Percentiles rank a stretch among this genome's conserved stretches.
Conservation (phyloP, 2,797 vertebrate genomes). For the Adelosebastes latens region DNA sequence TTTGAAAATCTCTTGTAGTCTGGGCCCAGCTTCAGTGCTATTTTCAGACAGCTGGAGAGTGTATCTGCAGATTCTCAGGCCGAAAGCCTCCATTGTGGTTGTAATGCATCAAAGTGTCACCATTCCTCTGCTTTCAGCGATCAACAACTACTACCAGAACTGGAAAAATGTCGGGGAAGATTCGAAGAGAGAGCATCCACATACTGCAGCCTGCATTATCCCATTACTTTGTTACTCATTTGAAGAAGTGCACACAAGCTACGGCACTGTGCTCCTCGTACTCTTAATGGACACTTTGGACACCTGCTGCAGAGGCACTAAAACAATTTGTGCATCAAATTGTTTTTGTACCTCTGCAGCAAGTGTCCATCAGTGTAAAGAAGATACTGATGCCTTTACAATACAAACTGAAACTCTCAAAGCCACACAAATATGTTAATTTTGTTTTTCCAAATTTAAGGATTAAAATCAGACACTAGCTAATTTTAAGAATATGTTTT, state of each 20-base stretch:
- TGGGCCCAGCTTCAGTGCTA: not conserved
- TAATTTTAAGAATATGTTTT: not conserved
- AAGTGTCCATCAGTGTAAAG: not conserved
- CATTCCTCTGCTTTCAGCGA: not conserved
- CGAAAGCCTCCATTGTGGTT: not conserved
- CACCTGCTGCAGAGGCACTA: not conserved
- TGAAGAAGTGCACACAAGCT: not conserved
- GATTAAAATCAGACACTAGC: not conserved
- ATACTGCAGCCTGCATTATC: not conserved
- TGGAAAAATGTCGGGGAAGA: not conserved
- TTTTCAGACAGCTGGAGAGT: not conserved
- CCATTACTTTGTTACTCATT: not conserved
- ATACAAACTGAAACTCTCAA: not conserved
- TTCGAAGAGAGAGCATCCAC: not conserved
- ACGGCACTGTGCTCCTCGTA: not conserved
- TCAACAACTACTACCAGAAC: not conserved
- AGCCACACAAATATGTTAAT: not conserved
- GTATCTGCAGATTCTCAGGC: not conserved
- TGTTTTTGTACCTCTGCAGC: no score
- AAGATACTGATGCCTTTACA: not conserved
- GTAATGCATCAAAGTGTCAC: conserved; percentile 2
- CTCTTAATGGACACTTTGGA: not conserved
- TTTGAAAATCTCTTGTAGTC: not conserved
- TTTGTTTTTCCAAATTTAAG: not conserved
- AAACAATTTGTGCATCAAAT: not conserved